These are phyloP conservation scores for Anastrepha ludens DNA, from an alignment of 1,140 invertebrate species.

Conservation along the genomic window DNA sequence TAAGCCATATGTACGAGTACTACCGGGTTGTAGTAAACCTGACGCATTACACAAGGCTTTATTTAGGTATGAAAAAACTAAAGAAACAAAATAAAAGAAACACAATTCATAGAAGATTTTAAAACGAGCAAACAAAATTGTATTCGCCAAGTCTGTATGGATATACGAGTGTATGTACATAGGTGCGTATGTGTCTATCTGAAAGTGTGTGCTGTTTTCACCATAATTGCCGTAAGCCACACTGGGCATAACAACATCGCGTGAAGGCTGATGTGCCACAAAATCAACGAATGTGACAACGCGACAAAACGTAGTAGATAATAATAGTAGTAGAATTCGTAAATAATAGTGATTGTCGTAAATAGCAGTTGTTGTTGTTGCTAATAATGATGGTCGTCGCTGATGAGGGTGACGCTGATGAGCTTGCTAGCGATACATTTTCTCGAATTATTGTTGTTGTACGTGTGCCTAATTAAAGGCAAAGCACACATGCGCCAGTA, in stretches of 20 bases:
- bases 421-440: background rate
- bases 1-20: background rate
- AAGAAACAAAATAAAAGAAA: background rate
- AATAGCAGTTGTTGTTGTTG: background rate
- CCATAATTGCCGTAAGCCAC: conserved; percentile 27
- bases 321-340: background rate
- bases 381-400: too few relatives aligned
- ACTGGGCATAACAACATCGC: conserved; percentile 1
- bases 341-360: conserved; percentile 35
- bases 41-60: background rate
- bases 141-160: too few relatives aligned
- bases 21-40: conserved; percentile 35
- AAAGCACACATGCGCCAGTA: background rate
- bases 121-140: background rate
- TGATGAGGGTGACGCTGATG: conserved; percentile 7
- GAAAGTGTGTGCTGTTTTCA: background rate
- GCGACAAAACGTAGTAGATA: conserved; percentile 40
- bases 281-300: conserved; percentile 3
- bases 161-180: background rate
- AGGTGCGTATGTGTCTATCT: background rate
- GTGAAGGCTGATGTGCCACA: conserved; percentile 43
- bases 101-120: background rate
- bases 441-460: background rate
- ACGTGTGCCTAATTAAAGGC: background rate
- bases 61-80: background rate